Conservation (phyloP, 1,140 invertebrate genomes). For the Eulimnadia texana region DNA sequence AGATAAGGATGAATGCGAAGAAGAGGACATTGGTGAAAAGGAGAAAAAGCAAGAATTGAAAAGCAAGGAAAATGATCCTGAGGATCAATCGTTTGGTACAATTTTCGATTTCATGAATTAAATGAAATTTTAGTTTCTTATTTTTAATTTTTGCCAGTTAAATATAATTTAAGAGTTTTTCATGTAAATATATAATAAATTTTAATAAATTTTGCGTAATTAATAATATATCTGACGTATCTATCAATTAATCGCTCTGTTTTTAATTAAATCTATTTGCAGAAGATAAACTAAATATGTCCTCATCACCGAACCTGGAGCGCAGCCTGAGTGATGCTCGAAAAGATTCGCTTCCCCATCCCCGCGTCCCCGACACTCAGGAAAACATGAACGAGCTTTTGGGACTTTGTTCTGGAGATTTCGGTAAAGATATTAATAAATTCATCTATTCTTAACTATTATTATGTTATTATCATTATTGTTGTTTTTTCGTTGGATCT, state of each 20-base stretch:
- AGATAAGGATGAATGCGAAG: neutral
- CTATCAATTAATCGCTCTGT: neutral
- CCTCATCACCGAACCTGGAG: neutral
- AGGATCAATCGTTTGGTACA: neutral
- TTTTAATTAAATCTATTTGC: neutral
- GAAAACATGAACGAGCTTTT: neutral
- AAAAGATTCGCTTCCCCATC: neutral
- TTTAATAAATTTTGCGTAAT: neutral
- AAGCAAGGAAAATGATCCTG: neutral
- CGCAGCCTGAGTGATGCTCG: neutral
- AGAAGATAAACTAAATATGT: neutral
- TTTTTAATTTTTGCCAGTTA: neutral
- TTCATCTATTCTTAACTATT: no score
- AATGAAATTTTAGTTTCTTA: neutral
- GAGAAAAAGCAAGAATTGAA: neutral
- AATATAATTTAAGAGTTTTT: neutral
- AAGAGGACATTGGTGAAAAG: neutral
- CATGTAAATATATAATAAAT: neutral
- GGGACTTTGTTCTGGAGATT: neutral
- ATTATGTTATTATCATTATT: no score
- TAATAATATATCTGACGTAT: no score
- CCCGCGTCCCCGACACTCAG: neutral
- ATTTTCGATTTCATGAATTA: neutral
- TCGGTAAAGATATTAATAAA: no score
- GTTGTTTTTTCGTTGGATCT: no score